Conservation (phyloP, 2,888 invertebrate species). For the Agonopterix alstromeriana region DNA sequence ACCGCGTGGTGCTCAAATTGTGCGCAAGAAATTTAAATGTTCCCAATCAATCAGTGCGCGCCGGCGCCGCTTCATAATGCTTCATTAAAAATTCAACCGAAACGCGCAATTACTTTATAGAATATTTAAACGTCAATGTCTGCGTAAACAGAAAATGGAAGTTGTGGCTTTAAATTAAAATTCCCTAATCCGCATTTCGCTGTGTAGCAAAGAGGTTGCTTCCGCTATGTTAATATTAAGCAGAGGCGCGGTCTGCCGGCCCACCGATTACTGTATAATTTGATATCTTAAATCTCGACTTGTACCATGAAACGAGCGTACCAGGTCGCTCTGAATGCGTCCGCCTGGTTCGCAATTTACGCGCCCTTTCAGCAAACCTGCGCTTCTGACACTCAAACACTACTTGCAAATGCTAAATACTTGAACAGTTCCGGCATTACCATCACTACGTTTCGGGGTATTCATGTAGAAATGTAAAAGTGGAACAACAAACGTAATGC, state of each 20-base stretch:
- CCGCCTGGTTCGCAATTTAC: conserved; percentile 58
- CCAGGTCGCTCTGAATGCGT: conserved; percentile 57
- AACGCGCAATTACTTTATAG: conserved; percentile 65
- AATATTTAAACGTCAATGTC: conserved; percentile 66
- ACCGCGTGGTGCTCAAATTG: conserved; percentile 47
- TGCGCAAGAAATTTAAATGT: conserved; percentile 65
- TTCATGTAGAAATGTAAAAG: neutral
- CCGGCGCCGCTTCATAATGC: conserved; percentile 52
- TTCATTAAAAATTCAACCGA: conserved; percentile 69
- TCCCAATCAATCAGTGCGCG: conserved; percentile 54
- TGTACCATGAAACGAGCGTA: conserved; percentile 45
- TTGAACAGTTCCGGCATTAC: conserved; percentile 18
- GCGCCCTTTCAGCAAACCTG: conserved; percentile 52
- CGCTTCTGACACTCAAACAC: conserved; percentile 27
- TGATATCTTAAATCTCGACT: conserved; percentile 65
- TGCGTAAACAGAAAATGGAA: conserved; percentile 57
- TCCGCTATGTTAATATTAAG: conserved; percentile 66
- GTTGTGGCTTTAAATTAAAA: conserved; percentile 61
- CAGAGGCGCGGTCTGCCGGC: conserved; percentile 37
- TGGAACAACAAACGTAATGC: neutral
- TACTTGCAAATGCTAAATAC: conserved; percentile 33
- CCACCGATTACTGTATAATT: conserved; percentile 66
- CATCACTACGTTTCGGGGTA: conserved; percentile 1
- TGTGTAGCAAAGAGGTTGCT: conserved; percentile 52
- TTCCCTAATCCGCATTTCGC: conserved; percentile 55